Conservation (phyloP, 2,888 invertebrate genomes). For the Phasia obesa region DNA sequence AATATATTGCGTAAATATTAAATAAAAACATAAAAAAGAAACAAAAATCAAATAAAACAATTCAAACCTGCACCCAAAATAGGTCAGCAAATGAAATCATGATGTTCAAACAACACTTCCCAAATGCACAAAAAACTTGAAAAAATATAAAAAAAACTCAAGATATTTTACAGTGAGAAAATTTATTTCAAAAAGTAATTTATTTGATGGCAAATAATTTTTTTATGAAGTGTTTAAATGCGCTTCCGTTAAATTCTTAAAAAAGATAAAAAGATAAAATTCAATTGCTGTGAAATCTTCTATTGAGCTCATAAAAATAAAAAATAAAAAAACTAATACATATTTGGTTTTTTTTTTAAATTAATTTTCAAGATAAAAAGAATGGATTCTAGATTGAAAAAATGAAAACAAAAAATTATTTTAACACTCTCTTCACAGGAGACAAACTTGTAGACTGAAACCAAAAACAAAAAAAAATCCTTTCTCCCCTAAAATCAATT, state of each 20-base stretch:
- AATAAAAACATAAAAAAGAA: slow-evolving; percentile 48
- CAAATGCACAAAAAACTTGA: slow-evolving; percentile 6
- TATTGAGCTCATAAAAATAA: slow-evolving; percentile 54
- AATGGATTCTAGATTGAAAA: slow-evolving; percentile 13
- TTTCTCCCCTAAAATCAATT: not conserved
- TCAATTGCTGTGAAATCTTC: slow-evolving; percentile 24
- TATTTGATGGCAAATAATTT: slow-evolving; percentile 33
- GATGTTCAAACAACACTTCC: not conserved
- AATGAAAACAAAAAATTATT: slow-evolving; percentile 56
- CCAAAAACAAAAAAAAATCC: not conserved
- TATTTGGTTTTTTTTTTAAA: slow-evolving; percentile 6
- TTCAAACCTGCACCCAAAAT: slow-evolving; percentile 25
- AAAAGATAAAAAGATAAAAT: slow-evolving; percentile 3
- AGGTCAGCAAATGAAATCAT: slow-evolving; percentile 40
- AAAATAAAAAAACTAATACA: slow-evolving; percentile 36
- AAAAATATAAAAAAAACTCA: not conserved
- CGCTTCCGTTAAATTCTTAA: slow-evolving; percentile 46
- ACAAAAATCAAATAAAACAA: not conserved
- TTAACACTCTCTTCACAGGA: slow-evolving; percentile 65
- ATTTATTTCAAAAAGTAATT: slow-evolving; percentile 38
- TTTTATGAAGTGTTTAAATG: slow-evolving; percentile 41
- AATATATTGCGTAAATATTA: slow-evolving; percentile 64
- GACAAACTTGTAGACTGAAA: slow-evolving; percentile 42
- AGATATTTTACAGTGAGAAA: slow-evolving; percentile 1
- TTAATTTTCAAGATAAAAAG: slow-evolving; percentile 10